Percentiles rank a stretch among this genome's conserved stretches.
Conservation (phyloP, 1,140 invertebrate genomes). For the Ostrea edulis region DNA sequence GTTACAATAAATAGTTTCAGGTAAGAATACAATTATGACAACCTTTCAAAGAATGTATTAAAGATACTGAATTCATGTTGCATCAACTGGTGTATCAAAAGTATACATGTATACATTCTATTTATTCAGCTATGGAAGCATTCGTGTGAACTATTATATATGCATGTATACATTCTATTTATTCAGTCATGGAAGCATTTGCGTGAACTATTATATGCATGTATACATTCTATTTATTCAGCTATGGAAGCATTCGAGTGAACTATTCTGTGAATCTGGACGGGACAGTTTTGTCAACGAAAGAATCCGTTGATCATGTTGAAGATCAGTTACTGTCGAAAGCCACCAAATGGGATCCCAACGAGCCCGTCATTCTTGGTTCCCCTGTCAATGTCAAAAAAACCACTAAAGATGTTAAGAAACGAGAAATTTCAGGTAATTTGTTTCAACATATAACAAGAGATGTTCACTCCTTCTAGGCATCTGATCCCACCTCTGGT, state of each 20-base stretch:
- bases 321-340: background rate
- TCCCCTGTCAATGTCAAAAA: background rate
- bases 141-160: background rate
- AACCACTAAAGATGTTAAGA: background rate
- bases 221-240: background rate
- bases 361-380: background rate
- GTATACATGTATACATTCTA: too few species aligned
- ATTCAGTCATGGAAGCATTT: too few species aligned
- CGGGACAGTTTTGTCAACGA: background rate
- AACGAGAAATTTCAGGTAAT: background rate
- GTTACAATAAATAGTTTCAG: constrained; percentile 18
- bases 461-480: background rate
- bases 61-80: too few species aligned
- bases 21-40: background rate
- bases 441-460: background rate
- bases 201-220: background rate
- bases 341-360: background rate
- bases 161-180: too few species aligned
- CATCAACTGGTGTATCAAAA: too few species aligned
- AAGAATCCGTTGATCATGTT: background rate
- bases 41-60: too few species aligned
- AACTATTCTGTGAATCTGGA: background rate
- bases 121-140: too few species aligned
- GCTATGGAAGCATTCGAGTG: background rate
- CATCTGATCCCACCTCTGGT: too few species aligned